phyloP scores from a whole-genome alignment of 2,113 vertebrate species.

The Sardina pilchardus region DNA sequence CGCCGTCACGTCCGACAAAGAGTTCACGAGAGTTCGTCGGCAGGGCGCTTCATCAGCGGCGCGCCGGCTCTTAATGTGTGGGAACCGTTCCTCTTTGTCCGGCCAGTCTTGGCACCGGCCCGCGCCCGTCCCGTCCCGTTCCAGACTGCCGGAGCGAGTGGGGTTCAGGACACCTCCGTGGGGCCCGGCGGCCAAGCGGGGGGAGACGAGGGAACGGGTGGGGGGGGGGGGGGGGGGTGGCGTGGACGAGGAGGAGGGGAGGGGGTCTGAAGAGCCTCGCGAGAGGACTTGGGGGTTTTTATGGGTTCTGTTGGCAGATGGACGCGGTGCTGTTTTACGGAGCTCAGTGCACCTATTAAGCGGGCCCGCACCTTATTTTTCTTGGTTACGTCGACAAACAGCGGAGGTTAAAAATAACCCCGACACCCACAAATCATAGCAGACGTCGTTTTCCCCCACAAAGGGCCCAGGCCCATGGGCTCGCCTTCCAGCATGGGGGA shows the following conservation, averaged over 20 bases:
- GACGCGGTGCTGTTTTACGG: constrained; percentile 36
- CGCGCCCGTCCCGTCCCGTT: not conserved
- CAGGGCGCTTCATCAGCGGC: not conserved
- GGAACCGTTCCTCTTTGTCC: constrained; percentile 32
- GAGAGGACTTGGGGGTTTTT: constrained; percentile 47
- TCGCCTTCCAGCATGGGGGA: not conserved
- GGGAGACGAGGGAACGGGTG: not conserved
- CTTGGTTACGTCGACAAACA: constrained; percentile 52
- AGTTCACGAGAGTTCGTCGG: not conserved
- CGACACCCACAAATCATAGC: constrained; percentile 33
- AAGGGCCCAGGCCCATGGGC: constrained; percentile 12
- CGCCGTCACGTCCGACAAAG: not conserved
- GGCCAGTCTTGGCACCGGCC: constrained; percentile 18
- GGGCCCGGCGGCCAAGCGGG: not conserved
- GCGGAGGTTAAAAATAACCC: constrained; percentile 55
- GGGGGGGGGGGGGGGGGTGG: not conserved
- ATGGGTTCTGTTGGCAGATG: constrained; percentile 45
- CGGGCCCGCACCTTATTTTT: constrained; percentile 52
- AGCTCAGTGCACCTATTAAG: constrained; percentile 51
- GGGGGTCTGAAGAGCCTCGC: constrained; percentile 16
- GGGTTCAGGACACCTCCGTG: constrained; percentile 4
- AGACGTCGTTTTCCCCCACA: constrained; percentile 13
- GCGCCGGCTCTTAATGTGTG: constrained; percentile 22
- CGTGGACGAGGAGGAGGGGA: not conserved
- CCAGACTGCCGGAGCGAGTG: constrained; percentile 26